Conservation (phyloP, 2,797 vertebrate species). For the Neosilurus hyrtlii region DNA sequence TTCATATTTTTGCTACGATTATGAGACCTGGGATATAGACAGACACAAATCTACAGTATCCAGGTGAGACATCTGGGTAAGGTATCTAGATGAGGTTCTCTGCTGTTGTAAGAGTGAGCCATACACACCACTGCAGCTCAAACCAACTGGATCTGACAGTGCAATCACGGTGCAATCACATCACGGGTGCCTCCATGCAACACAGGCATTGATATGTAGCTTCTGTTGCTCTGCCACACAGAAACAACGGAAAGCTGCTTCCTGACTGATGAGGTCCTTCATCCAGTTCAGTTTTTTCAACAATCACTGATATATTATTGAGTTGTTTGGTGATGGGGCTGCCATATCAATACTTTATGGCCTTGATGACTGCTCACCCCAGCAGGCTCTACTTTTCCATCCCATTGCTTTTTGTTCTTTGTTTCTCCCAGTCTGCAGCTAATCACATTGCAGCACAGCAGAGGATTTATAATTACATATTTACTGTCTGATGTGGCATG, state of each 20-base stretch:
- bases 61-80: not conserved
- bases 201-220: conserved; percentile 9
- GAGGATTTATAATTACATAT: conserved; percentile 66
- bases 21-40: not conserved
- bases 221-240: conserved; percentile 3
- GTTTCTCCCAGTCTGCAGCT: conserved; percentile 50
- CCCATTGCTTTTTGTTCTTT: conserved; percentile 28
- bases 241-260: not conserved
- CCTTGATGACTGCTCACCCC: conserved; percentile 13
- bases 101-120: not conserved
- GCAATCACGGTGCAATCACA: conserved; percentile 17
- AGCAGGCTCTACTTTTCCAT: conserved; percentile 29
- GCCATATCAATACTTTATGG: not conserved
- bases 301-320: conserved; percentile 22
- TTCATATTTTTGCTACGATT: not conserved
- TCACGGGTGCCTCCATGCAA: not conserved
- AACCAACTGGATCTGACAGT: conserved; percentile 12
- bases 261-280: not conserved
- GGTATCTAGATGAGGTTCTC: not conserved
- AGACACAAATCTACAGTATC: not conserved
- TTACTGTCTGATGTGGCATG: conserved; percentile 58
- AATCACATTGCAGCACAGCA: conserved; percentile 59
- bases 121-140: not conserved
- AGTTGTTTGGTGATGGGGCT: conserved; percentile 19
- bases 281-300: conserved; percentile 10